phyloP scores from a whole-genome alignment of 2,113 vertebrate genomes.

The Oceanites oceanicus region DNA sequence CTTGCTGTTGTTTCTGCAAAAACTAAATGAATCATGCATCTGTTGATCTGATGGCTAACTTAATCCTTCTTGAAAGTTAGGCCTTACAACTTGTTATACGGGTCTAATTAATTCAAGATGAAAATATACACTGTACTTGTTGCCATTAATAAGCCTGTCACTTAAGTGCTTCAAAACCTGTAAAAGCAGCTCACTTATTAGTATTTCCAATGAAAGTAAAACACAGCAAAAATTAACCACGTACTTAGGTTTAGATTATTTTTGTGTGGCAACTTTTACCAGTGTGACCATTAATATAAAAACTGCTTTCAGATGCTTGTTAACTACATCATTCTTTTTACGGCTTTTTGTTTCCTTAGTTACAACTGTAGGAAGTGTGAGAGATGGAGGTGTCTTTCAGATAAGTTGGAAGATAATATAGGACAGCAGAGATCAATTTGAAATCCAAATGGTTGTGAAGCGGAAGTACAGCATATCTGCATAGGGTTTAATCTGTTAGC shows the following conservation, averaged over 20 bases:
- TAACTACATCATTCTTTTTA: background rate
- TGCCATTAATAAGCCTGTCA: background rate
- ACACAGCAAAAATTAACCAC: background rate
- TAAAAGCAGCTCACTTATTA: background rate
- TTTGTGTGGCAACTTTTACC: background rate
- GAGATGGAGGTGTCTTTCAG: background rate
- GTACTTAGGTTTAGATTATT: background rate
- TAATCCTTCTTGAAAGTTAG: background rate
- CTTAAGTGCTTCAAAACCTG: background rate
- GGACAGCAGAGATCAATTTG: background rate
- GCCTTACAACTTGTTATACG: accelerated
- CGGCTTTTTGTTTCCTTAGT: background rate
- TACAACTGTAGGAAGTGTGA: background rate
- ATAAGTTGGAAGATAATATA: background rate
- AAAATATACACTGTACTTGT: background rate
- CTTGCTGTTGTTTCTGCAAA: background rate
- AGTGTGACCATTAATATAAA: background rate
- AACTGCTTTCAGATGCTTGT: background rate
- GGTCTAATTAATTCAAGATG: background rate
- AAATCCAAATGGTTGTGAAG: background rate
- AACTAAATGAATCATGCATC: background rate
- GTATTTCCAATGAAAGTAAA: background rate
- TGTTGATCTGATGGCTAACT: background rate
- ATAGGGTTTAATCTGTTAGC: background rate
- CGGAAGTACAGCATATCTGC: background rate